Conservation (phyloP, 2,888 invertebrate genomes). For the Lamellibrachia columna region DNA sequence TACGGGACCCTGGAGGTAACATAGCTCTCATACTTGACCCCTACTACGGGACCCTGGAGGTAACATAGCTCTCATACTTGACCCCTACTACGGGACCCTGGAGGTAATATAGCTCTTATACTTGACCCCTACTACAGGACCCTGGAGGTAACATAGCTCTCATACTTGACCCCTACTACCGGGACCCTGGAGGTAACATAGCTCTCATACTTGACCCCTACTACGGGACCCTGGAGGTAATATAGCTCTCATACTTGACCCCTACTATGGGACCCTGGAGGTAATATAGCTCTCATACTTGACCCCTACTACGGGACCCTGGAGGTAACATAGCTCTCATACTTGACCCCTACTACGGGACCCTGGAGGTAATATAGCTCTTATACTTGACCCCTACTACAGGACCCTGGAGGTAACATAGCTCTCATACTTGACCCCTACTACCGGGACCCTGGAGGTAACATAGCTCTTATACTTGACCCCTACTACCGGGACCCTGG, state of each 20-base stretch:
- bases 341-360: slow-evolving; percentile 93
- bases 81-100: slow-evolving; percentile 92
- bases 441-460: slow-evolving; percentile 88
- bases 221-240: slow-evolving; percentile 88
- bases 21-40: neutral
- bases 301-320: slow-evolving; percentile 76
- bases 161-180: neutral
- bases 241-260: neutral
- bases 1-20: slow-evolving; percentile 81
- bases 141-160: slow-evolving; percentile 74
- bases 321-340: slow-evolving; percentile 95
- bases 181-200: slow-evolving; percentile 95
- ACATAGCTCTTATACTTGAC: slow-evolving; percentile 98
- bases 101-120: slow-evolving; percentile 70
- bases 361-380: slow-evolving; percentile 75
- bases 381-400: neutral
- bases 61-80: slow-evolving; percentile 95
- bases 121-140: slow-evolving; percentile 71
- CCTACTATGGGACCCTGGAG: slow-evolving; percentile 78
- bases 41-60: slow-evolving; percentile 81
- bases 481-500: slow-evolving; percentile 92
- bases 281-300: slow-evolving; percentile 64
- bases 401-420: slow-evolving; percentile 85
- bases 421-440: neutral
- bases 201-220: slow-evolving; percentile 93